phyloP scores from a whole-genome alignment of 2,113 vertebrate species.

The Coturnix japonica region DNA sequence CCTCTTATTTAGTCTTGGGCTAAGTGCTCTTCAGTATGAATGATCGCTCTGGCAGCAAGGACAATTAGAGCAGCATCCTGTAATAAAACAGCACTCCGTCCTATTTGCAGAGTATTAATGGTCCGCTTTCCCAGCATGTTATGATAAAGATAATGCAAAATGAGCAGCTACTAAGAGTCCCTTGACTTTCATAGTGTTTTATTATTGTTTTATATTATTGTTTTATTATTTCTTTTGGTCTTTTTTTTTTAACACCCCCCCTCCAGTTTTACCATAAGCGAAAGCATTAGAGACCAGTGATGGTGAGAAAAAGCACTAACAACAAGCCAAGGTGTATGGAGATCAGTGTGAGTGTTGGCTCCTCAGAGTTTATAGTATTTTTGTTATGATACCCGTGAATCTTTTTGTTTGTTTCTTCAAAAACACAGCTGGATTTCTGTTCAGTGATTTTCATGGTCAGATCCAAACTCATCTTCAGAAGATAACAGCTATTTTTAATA shows the following conservation, averaged over 20 bases:
- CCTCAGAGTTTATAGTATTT: background rate
- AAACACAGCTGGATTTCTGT: background rate
- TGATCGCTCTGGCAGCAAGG: constrained; percentile 39
- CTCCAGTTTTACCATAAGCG: background rate
- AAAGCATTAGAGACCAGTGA: background rate
- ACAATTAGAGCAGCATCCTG: constrained; percentile 55
- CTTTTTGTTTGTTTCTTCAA: background rate
- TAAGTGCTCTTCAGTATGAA: constrained; percentile 39
- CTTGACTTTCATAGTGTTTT: background rate
- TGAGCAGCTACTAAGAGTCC: constrained; percentile 12
- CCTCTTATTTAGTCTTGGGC: constrained; percentile 22
- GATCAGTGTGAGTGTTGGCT: background rate
- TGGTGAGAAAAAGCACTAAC: background rate
- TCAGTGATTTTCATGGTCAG: background rate
- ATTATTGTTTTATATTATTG: background rate
- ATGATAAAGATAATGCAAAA: constrained; percentile 23
- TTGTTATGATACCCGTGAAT: background rate
- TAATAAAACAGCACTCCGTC: constrained; percentile 61
- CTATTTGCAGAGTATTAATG: constrained; percentile 50
- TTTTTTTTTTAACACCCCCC: background rate
- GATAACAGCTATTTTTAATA: constrained; percentile 7
- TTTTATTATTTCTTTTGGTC: background rate
- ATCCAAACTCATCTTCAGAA: background rate
- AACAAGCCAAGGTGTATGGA: background rate
- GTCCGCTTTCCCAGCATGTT: constrained; percentile 28